phyloP scores from a whole-genome alignment of 2,113 vertebrate genomes.

The Atlantisia rogersi region DNA sequence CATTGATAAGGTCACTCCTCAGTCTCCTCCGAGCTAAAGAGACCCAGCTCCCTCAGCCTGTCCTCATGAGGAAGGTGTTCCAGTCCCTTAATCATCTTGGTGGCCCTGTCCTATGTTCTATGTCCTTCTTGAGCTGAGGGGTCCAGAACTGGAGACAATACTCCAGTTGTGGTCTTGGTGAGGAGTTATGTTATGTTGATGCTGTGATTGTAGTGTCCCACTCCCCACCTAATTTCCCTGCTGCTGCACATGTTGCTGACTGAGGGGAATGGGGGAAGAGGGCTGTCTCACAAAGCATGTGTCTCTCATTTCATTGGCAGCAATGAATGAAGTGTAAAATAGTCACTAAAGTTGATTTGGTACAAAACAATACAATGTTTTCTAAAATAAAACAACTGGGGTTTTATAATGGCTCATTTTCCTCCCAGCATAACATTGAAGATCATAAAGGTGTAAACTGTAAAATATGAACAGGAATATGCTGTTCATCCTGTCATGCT shows the following conservation, averaged over 20 bases:
- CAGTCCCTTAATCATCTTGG: too few species aligned
- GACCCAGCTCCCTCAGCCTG: too few species aligned
- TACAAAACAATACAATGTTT: not conserved
- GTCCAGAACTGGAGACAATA: too few species aligned
- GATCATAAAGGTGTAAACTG: not conserved
- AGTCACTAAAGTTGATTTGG: not conserved
- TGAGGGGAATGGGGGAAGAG: not conserved
- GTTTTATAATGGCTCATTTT: not conserved
- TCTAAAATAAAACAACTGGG: not conserved
- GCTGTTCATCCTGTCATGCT: too few species aligned
- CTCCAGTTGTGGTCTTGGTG: too few species aligned
- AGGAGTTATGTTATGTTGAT: too few species aligned
- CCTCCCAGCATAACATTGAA: not conserved
- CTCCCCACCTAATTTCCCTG: accelerated
- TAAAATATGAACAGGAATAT: not conserved
- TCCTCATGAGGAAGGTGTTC: too few species aligned
- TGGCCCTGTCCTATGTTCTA: too few species aligned
- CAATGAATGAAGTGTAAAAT: not conserved
- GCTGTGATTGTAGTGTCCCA: not conserved
- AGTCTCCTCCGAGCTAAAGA: too few species aligned
- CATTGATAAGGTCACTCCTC: too few species aligned
- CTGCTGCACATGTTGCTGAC: not conserved
- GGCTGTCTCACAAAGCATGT: not conserved
- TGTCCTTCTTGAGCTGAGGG: too few species aligned
- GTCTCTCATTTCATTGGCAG: not conserved